Base-by-base conservation (phyloP, 2,797 vertebrate species). In the Pantherophis vulpinus region DNA sequence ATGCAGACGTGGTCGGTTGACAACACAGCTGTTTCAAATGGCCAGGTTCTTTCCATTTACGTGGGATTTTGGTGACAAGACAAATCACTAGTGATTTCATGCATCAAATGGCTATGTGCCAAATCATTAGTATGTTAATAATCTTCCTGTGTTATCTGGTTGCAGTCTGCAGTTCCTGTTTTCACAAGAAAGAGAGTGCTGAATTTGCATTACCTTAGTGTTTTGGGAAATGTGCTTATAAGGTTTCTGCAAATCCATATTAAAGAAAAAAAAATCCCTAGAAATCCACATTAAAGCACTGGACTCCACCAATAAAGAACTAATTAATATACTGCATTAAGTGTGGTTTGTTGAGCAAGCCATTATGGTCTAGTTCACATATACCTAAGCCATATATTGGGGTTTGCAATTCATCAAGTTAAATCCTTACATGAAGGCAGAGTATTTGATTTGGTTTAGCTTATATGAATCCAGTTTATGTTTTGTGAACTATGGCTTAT, bases 81-180 rank as follows among this genome's bases (percentile, higher is more conserved):
- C 59, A 60, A 91, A 89, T 61, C 90, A 86, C 11, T 89, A 27
- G 29, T 1, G 14, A 2, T 89, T 95, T 16, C 61, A 32, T 54
- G 54, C 91, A 47, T 89, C 86, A 54, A 55, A 16, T 86, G 87
- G 88, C 14, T 87, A 51, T 61, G 87, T 8, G 91, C 95, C 61
- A 92, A 79, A 66, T 66, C 94, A 93, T 93, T 94, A 93, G 91
- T 94, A 54, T 74, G 93, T 92, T 95, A 93, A 63, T 60, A 63
- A 79, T 60, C 94, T 70, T 86, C 29, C 66, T 32, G 94, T 96
- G 92, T 59, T 32, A 47, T 90, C 86, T 89, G 90, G n/a, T 87
- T 54, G 3, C n/a, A 18, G 92, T 56, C 92, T 29, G 27, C 23
- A 59, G 47, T 87, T 93, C 29, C 54, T 32, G 60, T 58, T 94